Conservation (phyloP, 2,888 invertebrate genomes). For the Pherbina coryleti region DNA sequence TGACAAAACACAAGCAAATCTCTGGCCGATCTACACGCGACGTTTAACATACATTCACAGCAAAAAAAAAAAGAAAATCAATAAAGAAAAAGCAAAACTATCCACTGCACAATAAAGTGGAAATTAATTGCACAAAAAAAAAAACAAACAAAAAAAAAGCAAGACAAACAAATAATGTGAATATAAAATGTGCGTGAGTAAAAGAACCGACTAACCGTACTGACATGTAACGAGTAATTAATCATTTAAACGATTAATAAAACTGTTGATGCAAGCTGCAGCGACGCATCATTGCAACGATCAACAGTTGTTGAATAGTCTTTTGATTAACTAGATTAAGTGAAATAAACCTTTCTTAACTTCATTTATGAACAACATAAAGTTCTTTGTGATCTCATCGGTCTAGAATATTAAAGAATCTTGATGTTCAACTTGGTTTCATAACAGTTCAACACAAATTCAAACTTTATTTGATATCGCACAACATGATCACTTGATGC, state of each 20-base stretch:
- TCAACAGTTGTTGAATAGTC: constrained; percentile 9
- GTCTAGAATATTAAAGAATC: neutral
- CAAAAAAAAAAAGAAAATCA: too few relatives aligned
- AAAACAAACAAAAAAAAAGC: neutral
- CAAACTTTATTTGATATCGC: constrained; percentile 9
- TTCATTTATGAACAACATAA: neutral
- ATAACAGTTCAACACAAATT: neutral
- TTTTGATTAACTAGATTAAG: constrained; percentile 19
- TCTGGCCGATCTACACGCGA: too few relatives aligned
- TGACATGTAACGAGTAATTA: constrained; percentile 8
- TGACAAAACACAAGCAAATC: too few relatives aligned
- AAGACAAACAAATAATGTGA: too few relatives aligned
- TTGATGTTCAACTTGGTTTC: neutral
- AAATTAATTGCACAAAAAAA: neutral
- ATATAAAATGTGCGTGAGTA: neutral
- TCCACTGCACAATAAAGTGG: neutral
- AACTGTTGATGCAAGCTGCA: too few relatives aligned
- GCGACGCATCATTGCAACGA: neutral
- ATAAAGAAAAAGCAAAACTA: too few relatives aligned
- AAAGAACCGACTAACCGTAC: neutral
- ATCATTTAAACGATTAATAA: constrained; percentile 10
- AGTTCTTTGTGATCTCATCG: neutral
- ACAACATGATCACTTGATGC: constrained; percentile 32
- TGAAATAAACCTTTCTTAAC: neutral
- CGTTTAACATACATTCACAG: too few relatives aligned